phyloP scores from a whole-genome alignment of 2,797 vertebrate genomes.

The Tapera naevia region DNA sequence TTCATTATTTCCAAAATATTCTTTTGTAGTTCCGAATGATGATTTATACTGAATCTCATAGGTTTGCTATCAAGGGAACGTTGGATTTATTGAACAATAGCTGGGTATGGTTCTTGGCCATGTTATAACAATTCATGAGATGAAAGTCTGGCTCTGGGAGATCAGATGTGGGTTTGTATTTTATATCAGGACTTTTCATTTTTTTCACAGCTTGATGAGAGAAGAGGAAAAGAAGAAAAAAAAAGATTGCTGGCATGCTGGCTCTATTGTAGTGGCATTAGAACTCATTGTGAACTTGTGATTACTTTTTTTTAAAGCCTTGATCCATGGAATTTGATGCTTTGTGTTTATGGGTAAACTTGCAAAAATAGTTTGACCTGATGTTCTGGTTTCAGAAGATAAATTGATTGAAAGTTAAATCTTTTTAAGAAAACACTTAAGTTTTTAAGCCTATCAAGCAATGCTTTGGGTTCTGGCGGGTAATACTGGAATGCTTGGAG shows the following conservation, averaged over 20 bases:
- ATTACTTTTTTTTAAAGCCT: not conserved
- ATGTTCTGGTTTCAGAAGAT: not conserved
- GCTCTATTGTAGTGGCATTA: not conserved
- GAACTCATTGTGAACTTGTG: not conserved
- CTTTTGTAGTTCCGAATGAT: not conserved
- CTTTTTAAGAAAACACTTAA: rapidly evolving
- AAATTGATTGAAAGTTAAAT: not conserved
- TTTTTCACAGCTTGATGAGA: constrained; percentile 36
- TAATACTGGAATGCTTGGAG: not conserved
- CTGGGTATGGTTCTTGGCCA: not conserved
- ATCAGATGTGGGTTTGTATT: not conserved
- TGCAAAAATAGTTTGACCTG: not conserved
- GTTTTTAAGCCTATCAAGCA: not conserved
- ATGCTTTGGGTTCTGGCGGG: not conserved
- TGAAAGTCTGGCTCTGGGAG: constrained; percentile 11
- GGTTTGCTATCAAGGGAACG: not conserved
- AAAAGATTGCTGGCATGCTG: not conserved
- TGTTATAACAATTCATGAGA: not conserved
- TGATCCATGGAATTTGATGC: not conserved
- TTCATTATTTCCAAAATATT: not conserved
- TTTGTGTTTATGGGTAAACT: not conserved
- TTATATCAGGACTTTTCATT: not conserved
- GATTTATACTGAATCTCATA: not conserved
- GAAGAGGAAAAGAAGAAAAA: not conserved
- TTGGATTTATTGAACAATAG: not conserved